These are phyloP conservation scores for Poecile atricapillus DNA, from an alignment of 2,113 vertebrate genomes.

Conservation along the genomic window DNA sequence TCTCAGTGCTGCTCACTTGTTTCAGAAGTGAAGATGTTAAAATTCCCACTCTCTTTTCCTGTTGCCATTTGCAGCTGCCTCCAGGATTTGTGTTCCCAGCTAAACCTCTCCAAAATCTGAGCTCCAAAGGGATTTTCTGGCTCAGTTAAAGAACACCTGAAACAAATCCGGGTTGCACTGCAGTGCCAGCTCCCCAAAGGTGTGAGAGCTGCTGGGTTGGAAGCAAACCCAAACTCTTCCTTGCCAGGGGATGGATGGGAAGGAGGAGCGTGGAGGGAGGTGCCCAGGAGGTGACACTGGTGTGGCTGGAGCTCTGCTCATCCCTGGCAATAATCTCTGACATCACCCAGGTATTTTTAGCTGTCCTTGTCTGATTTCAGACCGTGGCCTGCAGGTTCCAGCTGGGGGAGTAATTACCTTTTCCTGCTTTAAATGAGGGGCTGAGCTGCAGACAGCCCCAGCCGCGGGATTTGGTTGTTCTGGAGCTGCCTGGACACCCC, in stretches of 20 bases:
- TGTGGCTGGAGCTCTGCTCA: neutral
- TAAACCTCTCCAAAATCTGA: neutral
- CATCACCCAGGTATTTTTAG: neutral
- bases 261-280: accelerated
- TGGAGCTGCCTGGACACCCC: neutral
- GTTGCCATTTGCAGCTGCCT: neutral
- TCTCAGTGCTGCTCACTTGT: neutral
- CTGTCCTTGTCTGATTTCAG: neutral
- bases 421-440: neutral
- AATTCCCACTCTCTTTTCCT: neutral
- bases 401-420: neutral
- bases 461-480: neutral
- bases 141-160: neutral
- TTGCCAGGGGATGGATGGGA: neutral
- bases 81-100: neutral
- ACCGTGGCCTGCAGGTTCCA: neutral
- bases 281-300: neutral
- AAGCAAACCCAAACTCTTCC: neutral
- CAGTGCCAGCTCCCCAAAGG: neutral
- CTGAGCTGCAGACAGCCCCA: neutral
- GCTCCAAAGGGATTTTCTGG: neutral
- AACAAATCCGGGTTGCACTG: neutral
- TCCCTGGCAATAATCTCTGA: neutral
- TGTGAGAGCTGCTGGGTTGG: neutral
- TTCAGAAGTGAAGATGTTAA: neutral